phyloP scores from a whole-genome alignment of 2,888 invertebrate species.

The Abrostola tripartita region DNA sequence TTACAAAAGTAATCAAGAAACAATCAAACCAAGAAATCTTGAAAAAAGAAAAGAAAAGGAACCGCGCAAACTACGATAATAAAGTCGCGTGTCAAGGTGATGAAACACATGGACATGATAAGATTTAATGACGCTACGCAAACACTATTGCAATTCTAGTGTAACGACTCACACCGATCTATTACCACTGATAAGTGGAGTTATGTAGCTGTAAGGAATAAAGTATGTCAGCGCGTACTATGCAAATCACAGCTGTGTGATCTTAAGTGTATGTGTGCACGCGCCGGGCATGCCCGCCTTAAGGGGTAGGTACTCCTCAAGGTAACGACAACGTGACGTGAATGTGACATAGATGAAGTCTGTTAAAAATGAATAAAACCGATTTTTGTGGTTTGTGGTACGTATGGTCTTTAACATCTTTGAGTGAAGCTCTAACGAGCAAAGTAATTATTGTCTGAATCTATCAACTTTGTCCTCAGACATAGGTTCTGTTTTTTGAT shows the following conservation, averaged over 20 bases:
- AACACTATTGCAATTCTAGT: conserved; percentile 59
- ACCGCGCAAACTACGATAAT: conserved; percentile 28
- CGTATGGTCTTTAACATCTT: too few relatives aligned
- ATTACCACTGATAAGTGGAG: conserved; percentile 54
- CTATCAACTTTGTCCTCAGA: too few relatives aligned
- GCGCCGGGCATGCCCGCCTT: conserved; percentile 33
- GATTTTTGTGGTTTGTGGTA: neutral
- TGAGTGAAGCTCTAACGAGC: too few relatives aligned
- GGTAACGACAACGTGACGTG: conserved; percentile 30
- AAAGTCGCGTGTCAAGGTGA: conserved; percentile 51
- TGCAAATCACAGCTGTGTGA: conserved; percentile 53
- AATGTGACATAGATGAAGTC: conserved; percentile 9
- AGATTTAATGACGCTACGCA: conserved; percentile 59
- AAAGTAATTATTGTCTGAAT: too few relatives aligned
- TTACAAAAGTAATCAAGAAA: neutral
- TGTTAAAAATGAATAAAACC: neutral
- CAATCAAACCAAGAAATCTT: conserved; percentile 11
- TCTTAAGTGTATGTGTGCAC: conserved; percentile 57
- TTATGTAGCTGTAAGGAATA: conserved; percentile 54
- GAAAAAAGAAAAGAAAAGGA: conserved; percentile 21
- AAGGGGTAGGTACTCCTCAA: conserved; percentile 35
- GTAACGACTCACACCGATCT: conserved; percentile 59
- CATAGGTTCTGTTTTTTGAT: too few relatives aligned
- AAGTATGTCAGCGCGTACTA: conserved; percentile 50
- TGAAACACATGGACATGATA: conserved; percentile 54